Base-by-base conservation (phyloP, 2,888 invertebrate genomes). In the Rhamphomyia laevipes region DNA sequence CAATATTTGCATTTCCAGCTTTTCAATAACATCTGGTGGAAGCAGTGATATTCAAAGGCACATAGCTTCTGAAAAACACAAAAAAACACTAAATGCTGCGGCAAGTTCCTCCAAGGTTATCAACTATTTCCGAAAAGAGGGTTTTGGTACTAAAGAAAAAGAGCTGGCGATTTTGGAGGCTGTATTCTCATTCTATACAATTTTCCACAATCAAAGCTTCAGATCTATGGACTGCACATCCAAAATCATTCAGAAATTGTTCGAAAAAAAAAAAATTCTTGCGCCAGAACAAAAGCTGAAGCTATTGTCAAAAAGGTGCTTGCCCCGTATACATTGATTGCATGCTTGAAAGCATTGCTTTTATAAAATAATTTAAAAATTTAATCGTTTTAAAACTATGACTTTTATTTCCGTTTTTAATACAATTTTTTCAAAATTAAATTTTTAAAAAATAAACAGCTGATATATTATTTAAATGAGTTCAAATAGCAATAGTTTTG, bases 151-250 rank as follows among this genome's bases (percentile, higher is more conserved):
- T 31, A 16, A 41, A 40, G 44, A 43, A 44, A 44, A 44, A 43
- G 40, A 44, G 31, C 38, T 37, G 31, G 35, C 23, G n/a, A 43
- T 47, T 33, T 13, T 33, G 11, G 42, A 43, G 30, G 47, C 43
- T 23, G 31, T 43, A 43, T 48, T 48, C 17, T 30, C 44, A n/a
- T 48, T 48, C 23, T 43, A 48, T 23, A 38, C 47, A 9, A 43
- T 48, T 27, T 37, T 30, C 38, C 44, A 48, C 31, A 30, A 48
- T 40, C 44, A 48, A 38, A 44, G 48, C 40, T 48, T 48, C 31
- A 37, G 44, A 31, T 48, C 40, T 11, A 44, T 48, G 48, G 43
- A 44, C 42, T 48, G 37, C 40, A 46, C 44, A 27, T 48, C 40
- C 30, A 40, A 48, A 21, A 38, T 44, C n/a, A 45, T 49, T 37